Evolutionary conservation across 2,888 invertebrate species (phyloP), one percentile per base, ranked within the genome.

Genomic region (Caenorhabditis japonica): DNA sequence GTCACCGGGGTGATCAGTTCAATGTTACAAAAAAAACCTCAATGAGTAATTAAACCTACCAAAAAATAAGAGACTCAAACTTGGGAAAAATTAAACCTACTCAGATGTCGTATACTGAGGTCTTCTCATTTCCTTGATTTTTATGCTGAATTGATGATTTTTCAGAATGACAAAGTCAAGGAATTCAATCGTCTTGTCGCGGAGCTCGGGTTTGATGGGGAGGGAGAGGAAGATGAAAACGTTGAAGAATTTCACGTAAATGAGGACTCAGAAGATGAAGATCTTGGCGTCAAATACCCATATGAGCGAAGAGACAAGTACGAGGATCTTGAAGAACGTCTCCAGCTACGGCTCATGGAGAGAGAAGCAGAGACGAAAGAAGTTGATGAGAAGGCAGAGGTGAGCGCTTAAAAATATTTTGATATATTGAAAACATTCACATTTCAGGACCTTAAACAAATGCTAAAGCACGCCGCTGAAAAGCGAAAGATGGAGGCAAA

Each of bases 21-120:
- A 39, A 56, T 55, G 44, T 34, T 68, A n/a, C 25, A 44, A 58
- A 8, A 13, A 39, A 39, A 13, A 33, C 46, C 56, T 62, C 56
- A 55, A 66, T 56, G 36, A 23, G 70, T 70, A 62, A 70, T 70
- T 70, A 72, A 72, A 64, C 59, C 71, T 53, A 55, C 25, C 15
- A 60, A 30, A 49, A 41, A 52, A 38, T 34, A 51, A 36, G 39
- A 56, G 46, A 59, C 52, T 64, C 74, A 77, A 75, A 77, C 72
- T 75, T 77, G 75, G 70, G 74, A 53, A 46, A n/a, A 75, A 72
- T 75, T 75, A 72, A 75, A 75, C 77, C 75, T 75, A 75, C 77
- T 77, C 71, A 73, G 72, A 73, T 49, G 30, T 7, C 61, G 30
- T 38, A 47, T 59, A 47, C 72, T 72, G 72, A 72, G 72, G 23